phyloP scores from a whole-genome alignment of 2,888 invertebrate species.

The Lottia scabra region DNA sequence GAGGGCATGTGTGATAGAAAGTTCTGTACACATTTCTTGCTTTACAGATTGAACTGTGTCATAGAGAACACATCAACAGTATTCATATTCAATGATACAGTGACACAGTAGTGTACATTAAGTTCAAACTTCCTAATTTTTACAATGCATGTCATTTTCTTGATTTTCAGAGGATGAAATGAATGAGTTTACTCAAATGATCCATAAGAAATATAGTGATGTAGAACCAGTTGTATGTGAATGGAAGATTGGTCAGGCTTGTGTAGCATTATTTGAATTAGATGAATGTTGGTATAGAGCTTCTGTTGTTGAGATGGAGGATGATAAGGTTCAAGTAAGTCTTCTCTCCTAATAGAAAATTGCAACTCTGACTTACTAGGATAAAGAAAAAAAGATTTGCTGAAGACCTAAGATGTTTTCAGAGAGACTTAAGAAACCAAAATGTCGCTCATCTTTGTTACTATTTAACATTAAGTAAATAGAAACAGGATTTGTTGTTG shows the following conservation, averaged over 20 bases:
- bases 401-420: too few relatives aligned
- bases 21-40: too few relatives aligned
- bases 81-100: background rate
- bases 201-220: constrained; percentile 6
- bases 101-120: too few relatives aligned
- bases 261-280: constrained; percentile 71
- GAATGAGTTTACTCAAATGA: constrained; percentile 33
- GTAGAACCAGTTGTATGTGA: background rate
- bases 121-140: background rate
- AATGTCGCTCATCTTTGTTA: too few relatives aligned
- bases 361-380: too few relatives aligned
- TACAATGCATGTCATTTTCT: background rate
- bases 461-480: too few relatives aligned
- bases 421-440: too few relatives aligned
- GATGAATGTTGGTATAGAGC: constrained; percentile 79
- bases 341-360: too few relatives aligned
- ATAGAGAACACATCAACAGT: background rate
- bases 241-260: constrained; percentile 69
- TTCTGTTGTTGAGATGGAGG: constrained; percentile 63
- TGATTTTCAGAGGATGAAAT: constrained; percentile 36
- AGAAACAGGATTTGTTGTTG: too few relatives aligned
- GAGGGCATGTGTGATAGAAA: too few relatives aligned
- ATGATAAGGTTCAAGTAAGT: constrained; percentile 43
- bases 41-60: background rate
- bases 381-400: too few relatives aligned